Evolutionary conservation across 2,888 invertebrate genomes (phyloP), one percentile per base, ranked within the genome.

Genomic region (Periphyllus acericola): DNA sequence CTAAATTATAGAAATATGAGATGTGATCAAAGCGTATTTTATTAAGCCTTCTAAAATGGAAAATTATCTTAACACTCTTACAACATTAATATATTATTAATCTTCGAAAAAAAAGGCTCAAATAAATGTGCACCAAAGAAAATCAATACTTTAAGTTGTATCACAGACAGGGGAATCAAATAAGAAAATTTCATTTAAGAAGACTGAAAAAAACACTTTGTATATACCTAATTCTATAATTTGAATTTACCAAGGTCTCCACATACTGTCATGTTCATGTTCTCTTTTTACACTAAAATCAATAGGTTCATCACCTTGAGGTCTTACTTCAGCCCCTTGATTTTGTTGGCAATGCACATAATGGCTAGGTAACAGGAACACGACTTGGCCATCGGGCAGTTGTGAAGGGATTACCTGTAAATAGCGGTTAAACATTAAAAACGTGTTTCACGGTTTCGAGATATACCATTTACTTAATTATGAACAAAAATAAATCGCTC

Each of bases 301-400:
- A 46, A 90, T 89, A 14, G 90, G 90, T 89, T 90, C 90, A 40
- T 90, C 90, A 34, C 90, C 90, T 55, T 89, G 89, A n/a, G 89
- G 86, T 60, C 88, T 88, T 21, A 66, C 80, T 34, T 84, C 89
- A n/a, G 76, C 89, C 55, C 89, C 89, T 40, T 88, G 83, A 55
- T 46, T 89, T 90, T 85, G 89, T 89, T 89, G 89, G 84, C 75
- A 89, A 83, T 94, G 94, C 19, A 94, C 93, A 91, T 94, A 94
- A 91, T 94, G 94, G 91, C 94, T 93, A 72, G 94, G 94, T 72
- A 94, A 91, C 5, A 94, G 92, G 90, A 94, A 93, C 32, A 94
- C 94, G 72, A 94, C 93, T 90, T 94, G 94, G 4, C 94, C 94
- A 90, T 94, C 94, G 46, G 93, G 93, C 87, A 93, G 91, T 89